Conservation (phyloP, 2,113 vertebrate species). For the Sinocyclocheilus maitianheensis region DNA sequence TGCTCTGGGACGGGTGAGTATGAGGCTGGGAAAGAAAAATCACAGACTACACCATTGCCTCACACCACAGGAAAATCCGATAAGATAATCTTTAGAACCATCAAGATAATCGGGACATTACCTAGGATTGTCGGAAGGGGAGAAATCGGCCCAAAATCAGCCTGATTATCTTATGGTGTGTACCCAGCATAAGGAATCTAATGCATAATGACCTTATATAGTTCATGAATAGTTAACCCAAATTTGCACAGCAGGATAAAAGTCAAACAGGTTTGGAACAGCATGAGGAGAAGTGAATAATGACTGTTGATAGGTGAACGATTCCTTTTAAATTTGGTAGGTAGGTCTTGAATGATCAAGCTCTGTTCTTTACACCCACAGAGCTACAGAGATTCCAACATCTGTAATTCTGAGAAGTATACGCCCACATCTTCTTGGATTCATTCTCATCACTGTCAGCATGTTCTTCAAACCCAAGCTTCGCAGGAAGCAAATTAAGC, state of each 20-base stretch:
- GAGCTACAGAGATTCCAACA: neutral
- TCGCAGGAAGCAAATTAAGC: constrained; percentile 21
- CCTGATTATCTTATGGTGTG: no score
- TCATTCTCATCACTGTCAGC: neutral
- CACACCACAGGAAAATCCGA: no score
- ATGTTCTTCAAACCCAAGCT: neutral
- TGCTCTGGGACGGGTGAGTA: no score
- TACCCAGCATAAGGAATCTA: no score
- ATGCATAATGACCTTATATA: neutral
- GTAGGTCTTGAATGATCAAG: neutral
- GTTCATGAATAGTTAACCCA: neutral
- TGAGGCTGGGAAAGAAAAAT: no score
- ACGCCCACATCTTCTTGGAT: constrained; percentile 23
- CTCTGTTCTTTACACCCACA: constrained; percentile 27
- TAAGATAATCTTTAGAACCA: no score
- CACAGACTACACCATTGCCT: no score
- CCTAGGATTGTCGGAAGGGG: no score
- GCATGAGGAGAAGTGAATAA: neutral
- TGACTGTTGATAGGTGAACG: neutral
- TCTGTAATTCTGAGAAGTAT: constrained; percentile 38
- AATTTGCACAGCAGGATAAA: neutral
- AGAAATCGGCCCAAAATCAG: no score
- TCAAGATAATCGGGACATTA: no score
- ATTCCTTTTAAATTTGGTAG: neutral
- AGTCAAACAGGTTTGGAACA: neutral